phyloP scores from a whole-genome alignment of 2,113 vertebrate species.

The Marmota flaviventris region DNA sequence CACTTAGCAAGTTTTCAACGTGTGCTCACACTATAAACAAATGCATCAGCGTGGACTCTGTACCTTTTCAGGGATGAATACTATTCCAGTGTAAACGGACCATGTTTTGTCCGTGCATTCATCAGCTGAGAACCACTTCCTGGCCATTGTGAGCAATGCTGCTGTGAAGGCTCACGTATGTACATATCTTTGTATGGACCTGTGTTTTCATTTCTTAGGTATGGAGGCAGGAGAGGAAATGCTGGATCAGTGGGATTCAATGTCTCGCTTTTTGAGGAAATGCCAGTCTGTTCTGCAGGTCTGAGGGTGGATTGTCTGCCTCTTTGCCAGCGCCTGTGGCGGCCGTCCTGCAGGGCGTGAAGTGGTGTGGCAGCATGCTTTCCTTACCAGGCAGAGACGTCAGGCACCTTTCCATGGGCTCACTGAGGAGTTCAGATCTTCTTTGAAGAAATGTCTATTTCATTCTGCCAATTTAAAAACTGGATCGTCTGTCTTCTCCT shows the following conservation, averaged over 20 bases:
- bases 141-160: background rate
- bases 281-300: background rate
- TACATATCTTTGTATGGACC: background rate
- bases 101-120: background rate
- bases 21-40: background rate
- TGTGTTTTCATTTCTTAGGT: background rate
- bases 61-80: background rate
- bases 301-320: background rate
- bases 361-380: fast-evolving
- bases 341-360: too few species aligned
- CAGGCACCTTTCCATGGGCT: background rate
- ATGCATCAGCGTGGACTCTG: fast-evolving
- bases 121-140: background rate
- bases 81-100: fast-evolving
- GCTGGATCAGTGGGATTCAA: too few species aligned
- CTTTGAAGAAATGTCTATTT: too few species aligned
- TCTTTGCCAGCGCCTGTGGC: background rate
- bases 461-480: background rate
- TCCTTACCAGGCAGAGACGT: background rate
- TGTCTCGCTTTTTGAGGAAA: background rate
- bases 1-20: background rate
- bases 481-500: background rate
- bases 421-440: too few species aligned
- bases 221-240: background rate
- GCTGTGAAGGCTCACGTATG: fast-evolving